phyloP scores from a whole-genome alignment of 2,888 invertebrate genomes.

The Cataglyphis cursor region DNA sequence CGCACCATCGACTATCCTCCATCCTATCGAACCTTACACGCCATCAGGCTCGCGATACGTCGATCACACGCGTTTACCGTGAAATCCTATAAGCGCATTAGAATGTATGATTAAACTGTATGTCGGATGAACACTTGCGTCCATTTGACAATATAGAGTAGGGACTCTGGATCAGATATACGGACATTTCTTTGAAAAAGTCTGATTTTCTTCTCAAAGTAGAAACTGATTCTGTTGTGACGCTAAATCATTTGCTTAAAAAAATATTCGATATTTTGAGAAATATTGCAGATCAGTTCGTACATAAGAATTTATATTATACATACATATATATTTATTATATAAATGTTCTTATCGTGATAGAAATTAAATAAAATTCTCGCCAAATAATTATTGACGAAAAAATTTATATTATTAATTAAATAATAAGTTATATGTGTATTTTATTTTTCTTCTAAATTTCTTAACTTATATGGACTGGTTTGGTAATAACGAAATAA shows the following conservation, averaged over 20 bases:
- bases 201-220: neutral
- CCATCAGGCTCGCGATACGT: conserved; percentile 35
- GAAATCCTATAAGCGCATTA: conserved; percentile 43
- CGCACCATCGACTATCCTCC: conserved; percentile 29
- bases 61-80: conserved; percentile 23
- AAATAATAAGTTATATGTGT: neutral
- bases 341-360: too few relatives aligned
- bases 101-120: conserved; percentile 7
- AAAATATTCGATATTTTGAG: neutral
- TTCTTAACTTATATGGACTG: neutral
- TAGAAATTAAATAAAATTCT: neutral
- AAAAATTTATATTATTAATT: neutral
- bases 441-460: neutral
- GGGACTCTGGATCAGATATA: neutral
- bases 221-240: neutral
- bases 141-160: neutral
- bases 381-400: neutral
- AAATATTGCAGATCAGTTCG: neutral
- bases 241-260: neutral
- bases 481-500: neutral
- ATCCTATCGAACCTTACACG: conserved; percentile 37
- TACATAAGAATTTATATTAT: neutral
- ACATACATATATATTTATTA: neutral
- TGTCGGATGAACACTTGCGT: neutral
- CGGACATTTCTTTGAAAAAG: neutral